Evolutionary conservation across 2,888 invertebrate genomes (phyloP), one percentile per base, ranked within the genome.

Genomic region (Apotomis betuletana): DNA sequence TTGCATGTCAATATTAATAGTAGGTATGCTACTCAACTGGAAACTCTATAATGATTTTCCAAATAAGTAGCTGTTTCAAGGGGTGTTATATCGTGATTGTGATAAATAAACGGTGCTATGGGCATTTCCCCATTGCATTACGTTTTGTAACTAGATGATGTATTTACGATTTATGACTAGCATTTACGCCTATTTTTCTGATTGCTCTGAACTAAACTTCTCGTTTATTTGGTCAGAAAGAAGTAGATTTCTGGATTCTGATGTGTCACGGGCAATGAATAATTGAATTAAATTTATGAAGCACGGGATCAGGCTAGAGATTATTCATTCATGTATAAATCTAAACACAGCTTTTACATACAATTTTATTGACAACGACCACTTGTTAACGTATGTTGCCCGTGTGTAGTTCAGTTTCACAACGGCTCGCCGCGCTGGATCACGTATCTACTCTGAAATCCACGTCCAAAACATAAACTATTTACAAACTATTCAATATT

Each of bases 401-500:
- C 85, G 84, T 86, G 86, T 87, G 88, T 90, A 87, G 27, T 83
- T 78, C 87, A 89, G 90, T 91, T 91, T 91, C 91, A 89, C 90
- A 92, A 88, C 87, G 82, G 85, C 81, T 79, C 82, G 81, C 63
- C 65, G 52, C 57, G 87, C 85, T 84, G 87, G 84, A 89, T 89
- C 91, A 92, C 92, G 90, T 91, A 68, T 68, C 72, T 70, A 88
- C 87, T 85, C 89, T 88, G 87, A 91, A 92, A 92, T 91, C 89
- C 89, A 88, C 90, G 89, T 84, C 83, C 89, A 86, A 87, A 90
- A 89, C 92, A 92, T 93, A 91, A 92, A 92, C 93, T 92, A 93
- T 93, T 93, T 92, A 92, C 89, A 78, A 85, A 89, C 90, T 88
- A 90, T 91, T 92, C 90, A 92, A 92, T 92, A 93, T 93, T 92